phyloP scores from a whole-genome alignment of 2,797 vertebrate genomes.

The Cossypha dichroa region DNA sequence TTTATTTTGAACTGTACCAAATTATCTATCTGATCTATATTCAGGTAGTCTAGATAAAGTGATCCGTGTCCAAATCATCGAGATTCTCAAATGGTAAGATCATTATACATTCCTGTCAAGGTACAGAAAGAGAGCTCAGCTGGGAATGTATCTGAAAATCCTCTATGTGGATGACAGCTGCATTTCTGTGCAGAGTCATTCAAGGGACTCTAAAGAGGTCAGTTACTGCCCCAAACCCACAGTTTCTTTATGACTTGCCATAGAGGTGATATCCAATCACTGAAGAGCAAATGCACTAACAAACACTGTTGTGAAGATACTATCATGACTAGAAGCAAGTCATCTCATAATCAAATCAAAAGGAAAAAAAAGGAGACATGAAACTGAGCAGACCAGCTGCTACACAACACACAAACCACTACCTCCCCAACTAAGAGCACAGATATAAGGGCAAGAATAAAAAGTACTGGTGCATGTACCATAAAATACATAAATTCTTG shows the following conservation, averaged over 20 bases:
- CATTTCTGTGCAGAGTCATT: not conserved
- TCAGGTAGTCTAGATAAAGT: not conserved
- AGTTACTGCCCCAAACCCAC: not conserved
- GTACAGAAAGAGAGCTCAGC: not conserved
- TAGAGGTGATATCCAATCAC: not conserved
- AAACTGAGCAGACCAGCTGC: not conserved
- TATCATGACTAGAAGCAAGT: not conserved
- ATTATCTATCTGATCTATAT: not conserved
- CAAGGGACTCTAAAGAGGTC: not conserved
- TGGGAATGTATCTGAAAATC: accelerated
- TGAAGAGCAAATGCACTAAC: not conserved
- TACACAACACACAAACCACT: not conserved
- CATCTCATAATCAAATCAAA: not conserved
- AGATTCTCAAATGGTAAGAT: not conserved
- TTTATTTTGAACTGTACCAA: not conserved
- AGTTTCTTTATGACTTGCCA: not conserved
- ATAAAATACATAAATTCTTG: not conserved
- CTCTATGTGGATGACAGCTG: not conserved
- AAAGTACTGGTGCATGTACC: not conserved
- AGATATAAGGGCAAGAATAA: not conserved
- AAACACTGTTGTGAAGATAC: not conserved
- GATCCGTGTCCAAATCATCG: not conserved
- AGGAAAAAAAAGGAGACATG: not conserved
- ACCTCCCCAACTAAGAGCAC: not conserved
- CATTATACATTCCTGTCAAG: not conserved